phyloP scores from a whole-genome alignment of 2,888 invertebrate species.

The Temnothorax unifasciatus region DNA sequence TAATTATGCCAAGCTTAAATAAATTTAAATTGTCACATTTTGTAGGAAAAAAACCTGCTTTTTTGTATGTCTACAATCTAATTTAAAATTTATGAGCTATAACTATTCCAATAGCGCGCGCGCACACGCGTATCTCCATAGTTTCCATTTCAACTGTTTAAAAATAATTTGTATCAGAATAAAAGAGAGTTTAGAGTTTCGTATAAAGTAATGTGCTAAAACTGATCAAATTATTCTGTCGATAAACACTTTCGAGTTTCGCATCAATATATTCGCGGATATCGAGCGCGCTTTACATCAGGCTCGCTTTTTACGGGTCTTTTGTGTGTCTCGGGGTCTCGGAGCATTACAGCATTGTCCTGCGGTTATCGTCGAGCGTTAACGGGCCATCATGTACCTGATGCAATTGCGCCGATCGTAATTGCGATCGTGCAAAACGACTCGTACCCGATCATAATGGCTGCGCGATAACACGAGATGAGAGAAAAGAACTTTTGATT shows the following conservation, averaged over 20 bases:
- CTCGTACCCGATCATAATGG: conserved; percentile 23
- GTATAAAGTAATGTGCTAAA: background rate
- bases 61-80: background rate
- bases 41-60: background rate
- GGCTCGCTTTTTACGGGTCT: conserved; percentile 15
- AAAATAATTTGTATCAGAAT: background rate
- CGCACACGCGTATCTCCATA: background rate
- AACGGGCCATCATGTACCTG: conserved; percentile 38
- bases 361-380: conserved; percentile 40
- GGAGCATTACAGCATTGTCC: conserved; percentile 24
- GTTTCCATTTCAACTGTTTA: background rate
- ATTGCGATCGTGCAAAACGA: conserved; percentile 39
- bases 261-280: background rate
- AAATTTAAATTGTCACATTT: background rate
- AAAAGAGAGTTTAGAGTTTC: background rate
- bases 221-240: conserved; percentile 10
- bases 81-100: background rate
- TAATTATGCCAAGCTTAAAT: background rate
- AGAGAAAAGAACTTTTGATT: background rate
- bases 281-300: conserved; percentile 31
- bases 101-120: background rate
- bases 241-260: background rate
- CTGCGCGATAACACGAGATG: conserved; percentile 2
- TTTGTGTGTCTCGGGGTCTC: background rate
- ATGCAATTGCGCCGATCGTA: conserved; percentile 40